Evolutionary conservation across 92 coral and sea anemone genomes (phyloP), one percentile per base, ranked within the genome.

Genomic region (Anthopleura xanthogrammica): DNA sequence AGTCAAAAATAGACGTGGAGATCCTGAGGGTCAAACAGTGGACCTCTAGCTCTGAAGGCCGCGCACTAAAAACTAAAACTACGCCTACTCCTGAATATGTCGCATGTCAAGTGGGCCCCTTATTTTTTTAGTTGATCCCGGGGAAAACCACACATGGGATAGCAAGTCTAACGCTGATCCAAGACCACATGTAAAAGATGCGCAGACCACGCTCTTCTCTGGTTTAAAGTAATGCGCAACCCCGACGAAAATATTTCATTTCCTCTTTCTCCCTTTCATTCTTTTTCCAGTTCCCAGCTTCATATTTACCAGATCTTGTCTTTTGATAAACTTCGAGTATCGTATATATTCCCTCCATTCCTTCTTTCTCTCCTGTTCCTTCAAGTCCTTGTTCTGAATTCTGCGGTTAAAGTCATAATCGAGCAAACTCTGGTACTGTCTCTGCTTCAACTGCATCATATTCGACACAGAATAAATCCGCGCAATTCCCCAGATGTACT

Each of bases 401-500:
- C 98, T 87, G 17, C 95, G 83, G 75, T 83, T 85, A 46, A 96
- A 96, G 87, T 96, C 99, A 75, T 94, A 86, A 81, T 96, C 97
- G 76, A 96, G 60, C 60, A 96, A 80, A 43, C 89, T 86, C 88
- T 96, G 99, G 52, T 96, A 96, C 84, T 96, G 99, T 4, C 93
- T 85, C 73, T 96, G 99, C 60, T 94, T 92, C 72, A 94, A 72
- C 23, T 88, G 89, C 92, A 92, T 96, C 72, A 96, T 60, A 40
- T 90, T 92, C 5, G 93, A 86, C 83, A 94, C 94, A 10, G 98
- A 95, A 78, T 95, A 95, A 29, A 95, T 88, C 46, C 93, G 82
- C 0, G 99, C 99, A 65, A 96, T 91, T 2, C 99, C 99, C 98
- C 99, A 96, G 79, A 96, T 94, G 90, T 96, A 96, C 79, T 96